Evolutionary conservation across 2,888 invertebrate species (phyloP).

Genomic region (Biston stratarius): DNA sequence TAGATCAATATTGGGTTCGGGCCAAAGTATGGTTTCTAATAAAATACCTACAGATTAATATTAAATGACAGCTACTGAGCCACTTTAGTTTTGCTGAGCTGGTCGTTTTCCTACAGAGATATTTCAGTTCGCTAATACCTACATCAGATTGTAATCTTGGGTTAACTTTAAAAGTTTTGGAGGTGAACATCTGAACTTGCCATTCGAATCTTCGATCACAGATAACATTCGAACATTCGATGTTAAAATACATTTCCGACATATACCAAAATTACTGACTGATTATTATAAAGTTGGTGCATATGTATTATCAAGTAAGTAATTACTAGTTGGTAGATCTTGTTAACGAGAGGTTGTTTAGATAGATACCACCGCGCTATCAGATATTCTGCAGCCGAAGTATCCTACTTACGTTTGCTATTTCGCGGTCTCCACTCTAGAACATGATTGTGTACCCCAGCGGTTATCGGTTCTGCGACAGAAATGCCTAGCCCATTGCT

Average conservation of each 20-base stretch:
- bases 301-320: background rate
- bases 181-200: constrained; percentile 1
- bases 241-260: background rate
- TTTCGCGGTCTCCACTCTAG: too few relatives aligned
- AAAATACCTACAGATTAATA: constrained; percentile 2
- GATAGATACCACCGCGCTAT: too few relatives aligned
- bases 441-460: too few relatives aligned
- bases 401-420: too few relatives aligned
- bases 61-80: constrained; percentile 1
- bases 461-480: too few relatives aligned
- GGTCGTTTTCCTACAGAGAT: background rate
- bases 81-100: background rate
- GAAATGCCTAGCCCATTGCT: too few relatives aligned
- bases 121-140: constrained; percentile 10
- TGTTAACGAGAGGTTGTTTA: too few relatives aligned
- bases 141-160: constrained; percentile 22
- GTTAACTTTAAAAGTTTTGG: constrained; percentile 15
- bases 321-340: too few relatives aligned
- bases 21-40: constrained; percentile 8
- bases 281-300: background rate
- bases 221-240: background rate
- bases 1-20: background rate
- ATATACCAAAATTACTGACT: background rate
- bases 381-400: too few relatives aligned
- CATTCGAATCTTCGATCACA: background rate